Evolutionary conservation across 1,140 invertebrate species (phyloP), one percentile per base, ranked within the genome.

Genomic region (Microplitis demolitor): DNA sequence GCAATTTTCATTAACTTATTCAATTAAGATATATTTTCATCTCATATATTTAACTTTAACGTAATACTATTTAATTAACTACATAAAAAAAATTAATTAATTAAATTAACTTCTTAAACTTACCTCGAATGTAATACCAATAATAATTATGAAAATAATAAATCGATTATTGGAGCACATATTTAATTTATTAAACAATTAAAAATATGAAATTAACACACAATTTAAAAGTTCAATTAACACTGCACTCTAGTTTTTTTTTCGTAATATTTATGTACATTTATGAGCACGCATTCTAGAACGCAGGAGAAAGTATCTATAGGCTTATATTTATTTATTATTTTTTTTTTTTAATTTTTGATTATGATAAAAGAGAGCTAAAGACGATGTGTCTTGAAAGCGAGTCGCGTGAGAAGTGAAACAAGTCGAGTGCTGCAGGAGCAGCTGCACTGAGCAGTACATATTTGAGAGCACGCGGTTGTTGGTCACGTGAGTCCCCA

Each of bases 381-480:
- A 24, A 24, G 51, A 24, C 70, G 74, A 75, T 75, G 74, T 72
- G 54, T 61, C 74, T 64, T 39, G 63, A 60, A 16, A 50, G 66
- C 58, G 66, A 45, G 74, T 69, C 58, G 66, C 53, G 37, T 72
- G 70, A 64, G 70, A 60, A 75, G 64, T 75, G 70, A 75, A 72
- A 67, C 69, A 62, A 71, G 14, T 56, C 45, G 31, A 54, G 53
- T 53, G 69, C 67, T 74, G 64, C 69, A 71, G 62, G 31, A 74
- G 73, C 69, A 71, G 70, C 70, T 72, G 66, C 70, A 67, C 53
- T 34, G 69, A 61, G 61, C 50, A 66, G 16, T 63, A 24, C 24
- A 24, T 24, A 24, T 45, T 45, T 45, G 8, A 64, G 34, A 72
- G 51, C 74, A 75, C 74, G 70, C 69, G 74, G 70, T 50, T 37